Evolutionary conservation across 2,113 vertebrate genomes (phyloP).

Genomic region (Siniperca knerii): DNA sequence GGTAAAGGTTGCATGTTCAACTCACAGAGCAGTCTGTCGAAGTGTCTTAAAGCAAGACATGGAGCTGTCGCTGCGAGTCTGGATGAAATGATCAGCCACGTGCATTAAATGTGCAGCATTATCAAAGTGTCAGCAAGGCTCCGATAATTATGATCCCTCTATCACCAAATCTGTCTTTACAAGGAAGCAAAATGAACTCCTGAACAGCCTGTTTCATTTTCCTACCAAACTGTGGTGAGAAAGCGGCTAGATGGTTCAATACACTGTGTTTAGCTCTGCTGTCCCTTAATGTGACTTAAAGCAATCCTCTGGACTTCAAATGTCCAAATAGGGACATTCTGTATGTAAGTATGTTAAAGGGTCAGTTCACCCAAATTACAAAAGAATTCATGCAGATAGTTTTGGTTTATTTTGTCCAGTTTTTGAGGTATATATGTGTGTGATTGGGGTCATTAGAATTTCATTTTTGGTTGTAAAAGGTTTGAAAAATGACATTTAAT

Average conservation of each 20-base stretch:
- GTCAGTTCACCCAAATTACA: neutral
- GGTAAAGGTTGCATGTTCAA: neutral
- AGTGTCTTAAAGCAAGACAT: neutral
- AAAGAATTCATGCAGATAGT: neutral
- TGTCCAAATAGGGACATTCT: no score
- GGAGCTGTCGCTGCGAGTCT: neutral
- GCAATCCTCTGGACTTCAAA: no score
- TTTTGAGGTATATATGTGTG: no score
- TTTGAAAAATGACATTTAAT: no score
- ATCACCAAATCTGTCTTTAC: neutral
- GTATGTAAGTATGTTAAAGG: neutral
- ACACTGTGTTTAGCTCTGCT: neutral
- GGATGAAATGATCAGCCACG: neutral
- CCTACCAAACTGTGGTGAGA: neutral
- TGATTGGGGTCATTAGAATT: no score
- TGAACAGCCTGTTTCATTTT: neutral
- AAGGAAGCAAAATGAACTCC: neutral
- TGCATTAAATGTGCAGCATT: neutral
- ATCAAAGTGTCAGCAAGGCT: slow-evolving; percentile 8
- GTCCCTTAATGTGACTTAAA: neutral
- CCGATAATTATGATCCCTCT: neutral
- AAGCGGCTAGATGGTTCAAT: neutral
- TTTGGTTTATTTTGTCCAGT: no score
- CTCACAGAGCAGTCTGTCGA: neutral
- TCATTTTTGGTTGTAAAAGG: neutral